Percentiles rank a stretch among this genome's conserved stretches.
These are phyloP conservation scores for Melanotaenia maccullochi DNA, from an alignment of 2,797 vertebrate species.

Conservation along the genomic window DNA sequence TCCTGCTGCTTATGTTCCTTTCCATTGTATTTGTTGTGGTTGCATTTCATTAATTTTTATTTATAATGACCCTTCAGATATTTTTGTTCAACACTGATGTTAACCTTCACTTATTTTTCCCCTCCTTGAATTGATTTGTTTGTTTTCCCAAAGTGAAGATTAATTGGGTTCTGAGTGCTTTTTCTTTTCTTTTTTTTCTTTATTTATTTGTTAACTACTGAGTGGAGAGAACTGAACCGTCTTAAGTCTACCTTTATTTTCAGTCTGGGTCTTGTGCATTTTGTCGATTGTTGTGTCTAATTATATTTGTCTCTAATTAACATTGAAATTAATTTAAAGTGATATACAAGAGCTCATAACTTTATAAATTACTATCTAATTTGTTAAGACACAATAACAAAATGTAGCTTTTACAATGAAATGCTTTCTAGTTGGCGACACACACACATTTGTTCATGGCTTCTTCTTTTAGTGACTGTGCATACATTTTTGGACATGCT, in stretches of 20 bases:
- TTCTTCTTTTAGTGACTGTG: conserved; percentile 20
- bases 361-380: conserved; percentile 18
- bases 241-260: conserved; percentile 2
- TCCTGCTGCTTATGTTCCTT: conserved; percentile 46
- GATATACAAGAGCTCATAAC: conserved; percentile 18
- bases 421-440: conserved; percentile 11
- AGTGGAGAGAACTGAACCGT: conserved; percentile 28
- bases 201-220: conserved; percentile 1
- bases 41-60: conserved; percentile 37
- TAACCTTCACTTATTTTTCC: conserved; percentile 22
- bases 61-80: conserved; percentile 35
- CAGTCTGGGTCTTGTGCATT: conserved; percentile 7
- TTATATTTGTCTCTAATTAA: not conserved
- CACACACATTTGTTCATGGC: conserved; percentile 16
- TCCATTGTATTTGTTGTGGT: conserved; percentile 61
- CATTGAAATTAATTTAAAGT: conserved; percentile 14
- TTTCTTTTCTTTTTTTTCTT: conserved; percentile 21
- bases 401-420: conserved; percentile 15
- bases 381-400: conserved; percentile 17
- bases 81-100: conserved; percentile 56
- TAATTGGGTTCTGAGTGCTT: conserved; percentile 14
- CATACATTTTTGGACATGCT: conserved; percentile 20
- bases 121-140: conserved; percentile 27
- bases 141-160: conserved; percentile 27
- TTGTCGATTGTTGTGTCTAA: conserved; percentile 1